Evolutionary conservation across 2,113 vertebrate species (phyloP), one percentile per base, ranked within the genome.

Genomic region (Protobothrops flavoviridis): DNA sequence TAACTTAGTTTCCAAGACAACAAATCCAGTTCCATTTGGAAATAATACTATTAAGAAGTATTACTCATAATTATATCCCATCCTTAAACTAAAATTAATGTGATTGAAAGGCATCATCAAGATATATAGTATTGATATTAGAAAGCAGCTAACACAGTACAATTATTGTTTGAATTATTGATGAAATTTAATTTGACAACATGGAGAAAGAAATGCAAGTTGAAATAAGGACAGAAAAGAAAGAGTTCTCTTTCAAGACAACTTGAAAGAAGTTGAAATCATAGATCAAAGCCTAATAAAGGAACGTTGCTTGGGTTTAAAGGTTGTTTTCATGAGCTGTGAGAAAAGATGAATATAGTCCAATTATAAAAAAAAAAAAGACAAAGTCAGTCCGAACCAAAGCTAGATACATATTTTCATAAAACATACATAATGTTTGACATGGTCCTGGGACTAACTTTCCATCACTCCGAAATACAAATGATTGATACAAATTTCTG

Each of bases 101-200:
- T 81, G 74, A 43, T 81, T 81, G 74, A 81, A 81, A 81, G 33
- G 7, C 33, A 81, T 81, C 69, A 81, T 20, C 13, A 33, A 81
- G 33, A 39, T 81, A 81, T 17, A 39, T 39, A 81, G 17, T 56
- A 55, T 93, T 94, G 93, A 64, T 89, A 88, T 85, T 88, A 23
- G 0, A 59, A 95, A 95, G 33, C 95, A 91, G 81, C 93, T 96
- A 95, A 94, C 89, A 96, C 95, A 96, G 96, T 93, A 92, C 94
- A 96, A 94, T 5, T 29, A 29, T 43, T 93, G 17, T 81, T 96
- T 90, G 94, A 85, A 95, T 88, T 94, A 92, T 95, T 86, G 94
- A 90, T 94, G 91, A 95, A 94, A 95, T 87, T 88, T 93, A 93
- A 81, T 91, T 91, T 92, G 90, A 91, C 94, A 95, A 95, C 9